Evolutionary conservation across 2,113 vertebrate species (phyloP).

Genomic region (Cricetomys ansorgei): DNA sequence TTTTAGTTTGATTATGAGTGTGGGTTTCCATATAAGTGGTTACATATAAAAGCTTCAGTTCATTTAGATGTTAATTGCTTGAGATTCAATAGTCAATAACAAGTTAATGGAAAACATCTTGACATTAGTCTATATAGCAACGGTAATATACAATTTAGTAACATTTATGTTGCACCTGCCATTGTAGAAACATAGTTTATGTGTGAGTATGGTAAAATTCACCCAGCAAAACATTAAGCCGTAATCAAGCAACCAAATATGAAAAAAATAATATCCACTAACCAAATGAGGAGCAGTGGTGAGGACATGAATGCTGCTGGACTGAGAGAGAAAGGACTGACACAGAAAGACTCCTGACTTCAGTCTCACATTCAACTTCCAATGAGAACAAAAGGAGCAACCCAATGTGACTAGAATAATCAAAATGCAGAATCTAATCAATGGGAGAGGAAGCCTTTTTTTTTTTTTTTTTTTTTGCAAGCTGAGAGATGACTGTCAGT

Average conservation of each 20-base stretch:
- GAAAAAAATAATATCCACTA: background rate
- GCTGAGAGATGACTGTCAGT: background rate
- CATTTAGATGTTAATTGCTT: background rate
- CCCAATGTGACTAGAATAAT: background rate
- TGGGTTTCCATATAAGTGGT: background rate
- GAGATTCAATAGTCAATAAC: slow-evolving; percentile 25
- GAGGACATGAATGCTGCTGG: background rate
- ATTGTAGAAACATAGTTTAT: background rate
- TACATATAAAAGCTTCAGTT: slow-evolving; percentile 1
- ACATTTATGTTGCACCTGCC: background rate
- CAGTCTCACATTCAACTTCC: background rate
- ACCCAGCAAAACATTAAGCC: background rate
- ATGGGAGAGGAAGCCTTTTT: background rate
- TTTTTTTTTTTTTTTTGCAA: background rate
- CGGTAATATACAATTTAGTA: background rate
- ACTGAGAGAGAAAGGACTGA: background rate
- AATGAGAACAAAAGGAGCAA: background rate
- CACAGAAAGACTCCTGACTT: background rate
- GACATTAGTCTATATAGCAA: background rate
- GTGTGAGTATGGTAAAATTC: background rate
- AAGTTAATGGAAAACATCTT: slow-evolving; percentile 14
- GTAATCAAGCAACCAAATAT: background rate
- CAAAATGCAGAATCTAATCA: fast-evolving
- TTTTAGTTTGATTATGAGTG: background rate
- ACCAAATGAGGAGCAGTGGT: background rate